Conservation (phyloP, 2,888 invertebrate species). For the Zaprionus obscuricornis region DNA sequence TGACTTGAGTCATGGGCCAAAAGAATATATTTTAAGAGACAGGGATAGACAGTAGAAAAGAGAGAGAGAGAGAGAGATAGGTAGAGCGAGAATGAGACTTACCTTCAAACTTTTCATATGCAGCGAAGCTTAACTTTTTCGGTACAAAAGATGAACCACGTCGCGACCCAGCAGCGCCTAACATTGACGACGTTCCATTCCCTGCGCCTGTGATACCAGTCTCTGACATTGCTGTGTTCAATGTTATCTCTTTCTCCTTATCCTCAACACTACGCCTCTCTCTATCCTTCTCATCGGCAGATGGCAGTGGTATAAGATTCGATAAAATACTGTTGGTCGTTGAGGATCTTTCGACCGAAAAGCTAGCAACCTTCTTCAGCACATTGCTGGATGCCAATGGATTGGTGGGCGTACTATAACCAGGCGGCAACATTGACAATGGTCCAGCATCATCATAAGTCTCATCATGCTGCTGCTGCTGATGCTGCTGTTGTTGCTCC, state of each 20-base stretch:
- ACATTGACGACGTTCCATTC: constrained; percentile 5
- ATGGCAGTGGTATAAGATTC: too few species aligned
- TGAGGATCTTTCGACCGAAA: constrained; percentile 89
- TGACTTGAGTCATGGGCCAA: constrained; percentile 58
- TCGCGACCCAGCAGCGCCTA: constrained; percentile 83
- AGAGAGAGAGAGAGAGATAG: constrained; percentile 10
- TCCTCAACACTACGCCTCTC: too few species aligned
- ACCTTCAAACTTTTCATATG: constrained; percentile 97
- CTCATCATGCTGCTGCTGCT: constrained; percentile 11
- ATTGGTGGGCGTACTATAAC: constrained; percentile 69
- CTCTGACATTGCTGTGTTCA: constrained; percentile 41
- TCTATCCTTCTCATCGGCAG: too few species aligned
- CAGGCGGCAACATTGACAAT: constrained; percentile 58
- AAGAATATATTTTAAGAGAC: constrained; percentile 57
- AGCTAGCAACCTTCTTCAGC: constrained; percentile 92
- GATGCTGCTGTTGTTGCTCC: neutral
- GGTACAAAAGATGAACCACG: constrained; percentile 90
- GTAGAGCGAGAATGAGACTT: constrained; percentile 77
- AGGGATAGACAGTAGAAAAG: constrained; percentile 14
- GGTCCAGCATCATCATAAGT: constrained; percentile 40
- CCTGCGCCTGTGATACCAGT: constrained; percentile 4
- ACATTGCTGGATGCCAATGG: constrained; percentile 87
- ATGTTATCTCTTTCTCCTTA: constrained; percentile 50
- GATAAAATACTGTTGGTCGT: constrained; percentile 82
- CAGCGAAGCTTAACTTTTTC: constrained; percentile 93